A percentile compares a stretch with the other conserved stretches of the same genome.
These are phyloP conservation scores for Echinometra lucunter DNA, from an alignment of 53 echinoderm and acorn worm genomes.

Conservation along the genomic window DNA sequence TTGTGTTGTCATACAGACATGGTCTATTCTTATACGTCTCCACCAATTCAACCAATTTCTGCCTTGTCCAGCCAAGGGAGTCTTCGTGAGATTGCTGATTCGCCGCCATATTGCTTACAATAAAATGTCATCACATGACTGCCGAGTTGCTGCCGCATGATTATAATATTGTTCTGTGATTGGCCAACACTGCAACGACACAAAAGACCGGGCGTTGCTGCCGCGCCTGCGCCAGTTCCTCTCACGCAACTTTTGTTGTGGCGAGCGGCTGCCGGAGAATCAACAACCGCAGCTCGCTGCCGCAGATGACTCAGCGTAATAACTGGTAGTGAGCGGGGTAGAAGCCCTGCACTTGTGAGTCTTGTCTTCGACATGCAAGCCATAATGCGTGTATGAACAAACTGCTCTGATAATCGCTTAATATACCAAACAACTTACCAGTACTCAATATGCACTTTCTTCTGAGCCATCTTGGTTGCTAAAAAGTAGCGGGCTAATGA, in stretches of 20 bases:
- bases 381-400: background rate
- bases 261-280: constrained; percentile 55
- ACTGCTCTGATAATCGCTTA: background rate
- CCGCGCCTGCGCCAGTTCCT: constrained; percentile 65
- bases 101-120: constrained; percentile 70
- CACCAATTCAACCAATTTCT: constrained; percentile 58
- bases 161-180: constrained; percentile 66
- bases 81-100: constrained; percentile 32
- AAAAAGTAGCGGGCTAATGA: background rate
- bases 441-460: constrained; percentile 53
- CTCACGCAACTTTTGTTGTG: constrained; percentile 72
- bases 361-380: background rate
- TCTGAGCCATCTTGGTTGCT: constrained; percentile 11
- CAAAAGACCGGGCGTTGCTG: constrained; percentile 73
- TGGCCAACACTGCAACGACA: constrained; percentile 66
- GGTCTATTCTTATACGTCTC: constrained; percentile 47
- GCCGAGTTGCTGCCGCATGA: constrained; percentile 70
- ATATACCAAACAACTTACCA: constrained; percentile 41
- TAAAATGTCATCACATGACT: constrained; percentile 65
- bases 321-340: background rate
- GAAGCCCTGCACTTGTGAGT: background rate
- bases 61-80: constrained; percentile 40
- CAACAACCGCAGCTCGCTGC: constrained; percentile 61
- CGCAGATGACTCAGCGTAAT: constrained; percentile 13
- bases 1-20: constrained; percentile 61